Conservation (phyloP, 2,113 vertebrate genomes). For the Elephantulus edwardii region DNA sequence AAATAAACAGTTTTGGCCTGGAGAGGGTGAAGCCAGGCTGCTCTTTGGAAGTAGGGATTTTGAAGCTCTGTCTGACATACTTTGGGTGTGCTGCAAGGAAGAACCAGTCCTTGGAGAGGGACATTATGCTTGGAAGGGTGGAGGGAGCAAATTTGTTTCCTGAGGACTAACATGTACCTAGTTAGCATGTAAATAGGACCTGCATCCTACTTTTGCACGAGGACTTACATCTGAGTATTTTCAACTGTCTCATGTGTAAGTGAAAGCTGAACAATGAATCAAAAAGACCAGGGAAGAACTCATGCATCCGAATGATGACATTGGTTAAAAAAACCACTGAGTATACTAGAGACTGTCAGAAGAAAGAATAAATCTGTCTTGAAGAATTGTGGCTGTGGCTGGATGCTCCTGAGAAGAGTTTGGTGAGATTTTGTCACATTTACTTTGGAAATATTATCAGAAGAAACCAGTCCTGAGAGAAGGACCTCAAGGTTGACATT, state of each 20-base stretch:
- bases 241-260: neutral
- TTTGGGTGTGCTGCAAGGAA: neutral
- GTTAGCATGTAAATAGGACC: too few species aligned
- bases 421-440: neutral
- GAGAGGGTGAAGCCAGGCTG: too few species aligned
- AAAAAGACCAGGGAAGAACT: neutral
- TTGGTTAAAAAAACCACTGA: neutral
- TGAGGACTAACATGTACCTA: neutral
- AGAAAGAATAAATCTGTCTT: neutral
- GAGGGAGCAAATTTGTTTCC: neutral
- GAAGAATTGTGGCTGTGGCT: neutral
- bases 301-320: neutral
- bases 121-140: too few species aligned
- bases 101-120: too few species aligned
- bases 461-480: neutral
- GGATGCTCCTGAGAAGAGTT: neutral
- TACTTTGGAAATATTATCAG: neutral
- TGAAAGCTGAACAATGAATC: neutral
- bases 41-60: too few species aligned
- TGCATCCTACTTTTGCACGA: too few species aligned
- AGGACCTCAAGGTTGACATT: neutral
- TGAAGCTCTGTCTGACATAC: too few species aligned
- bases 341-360: neutral
- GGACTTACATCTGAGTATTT: neutral
- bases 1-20: too few species aligned